These are phyloP conservation scores for Amphiprion percula DNA, from an alignment of 2,113 vertebrate species.

Conservation along the genomic window DNA sequence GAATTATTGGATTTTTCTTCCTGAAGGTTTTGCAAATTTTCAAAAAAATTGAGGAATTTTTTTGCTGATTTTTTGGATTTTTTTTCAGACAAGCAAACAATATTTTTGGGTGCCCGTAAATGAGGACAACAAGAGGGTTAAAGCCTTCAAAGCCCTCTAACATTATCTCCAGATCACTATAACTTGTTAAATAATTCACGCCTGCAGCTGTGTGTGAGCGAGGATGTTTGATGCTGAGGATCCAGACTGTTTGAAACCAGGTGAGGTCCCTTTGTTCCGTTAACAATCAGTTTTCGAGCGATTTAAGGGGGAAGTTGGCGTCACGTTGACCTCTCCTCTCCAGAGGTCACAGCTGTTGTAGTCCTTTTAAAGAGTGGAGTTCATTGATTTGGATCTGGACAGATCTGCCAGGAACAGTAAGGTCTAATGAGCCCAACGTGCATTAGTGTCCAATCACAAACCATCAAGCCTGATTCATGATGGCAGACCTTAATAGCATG, in stretches of 20 bases:
- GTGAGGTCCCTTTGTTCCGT: neutral
- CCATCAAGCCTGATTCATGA: constrained; percentile 57
- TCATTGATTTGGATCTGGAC: constrained; percentile 55
- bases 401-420: constrained; percentile 26
- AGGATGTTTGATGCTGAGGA: constrained; percentile 1
- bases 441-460: constrained; percentile 60
- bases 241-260: constrained; percentile 14
- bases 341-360: constrained; percentile 35
- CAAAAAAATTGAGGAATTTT: too few relatives aligned
- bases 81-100: too few relatives aligned
- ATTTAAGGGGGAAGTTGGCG: constrained; percentile 7
- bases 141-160: constrained; percentile 23
- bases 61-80: too few relatives aligned
- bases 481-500: constrained; percentile 58
- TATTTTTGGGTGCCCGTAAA: too few relatives aligned
- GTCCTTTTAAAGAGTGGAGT: constrained; percentile 25
- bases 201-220: constrained; percentile 14
- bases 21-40: too few relatives aligned
- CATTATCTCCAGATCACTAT: constrained; percentile 51
- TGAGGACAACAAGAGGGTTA: neutral
- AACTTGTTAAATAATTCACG: constrained; percentile 51
- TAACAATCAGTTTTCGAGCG: constrained; percentile 11
- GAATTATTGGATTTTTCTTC: too few relatives aligned
- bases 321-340: constrained; percentile 40
- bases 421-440: constrained; percentile 43